Percentiles rank a stretch among this genome's conserved stretches.
Conservation (phyloP, 2,888 invertebrate genomes). For the Pegoplata infirma region DNA sequence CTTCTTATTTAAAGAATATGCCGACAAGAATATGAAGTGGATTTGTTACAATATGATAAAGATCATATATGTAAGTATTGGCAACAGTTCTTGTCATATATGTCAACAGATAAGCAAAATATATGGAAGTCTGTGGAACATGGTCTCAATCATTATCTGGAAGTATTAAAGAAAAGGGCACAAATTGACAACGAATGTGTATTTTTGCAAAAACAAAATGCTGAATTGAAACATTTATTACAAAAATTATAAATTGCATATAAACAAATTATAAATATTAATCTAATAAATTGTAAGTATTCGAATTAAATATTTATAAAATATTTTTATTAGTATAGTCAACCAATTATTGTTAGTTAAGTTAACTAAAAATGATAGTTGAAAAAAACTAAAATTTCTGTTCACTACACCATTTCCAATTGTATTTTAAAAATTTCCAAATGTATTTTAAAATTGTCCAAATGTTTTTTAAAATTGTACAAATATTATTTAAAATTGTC, state of each 20-base stretch:
- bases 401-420: too few species aligned
- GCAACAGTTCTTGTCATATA: slow-evolving; percentile 82
- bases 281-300: too few species aligned
- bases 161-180: slow-evolving; percentile 81
- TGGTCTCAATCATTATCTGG: slow-evolving; percentile 76
- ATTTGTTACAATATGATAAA: slow-evolving; percentile 68
- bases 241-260: slow-evolving; percentile 78
- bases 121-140: slow-evolving; percentile 82
- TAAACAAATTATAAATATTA: too few species aligned
- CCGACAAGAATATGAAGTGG: slow-evolving; percentile 47
- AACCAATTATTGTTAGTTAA: too few species aligned
- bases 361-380: too few species aligned
- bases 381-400: too few species aligned
- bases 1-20: not conserved
- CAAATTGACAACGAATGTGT: slow-evolving; percentile 83
- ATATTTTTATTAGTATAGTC: too few species aligned
- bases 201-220: slow-evolving; percentile 83
- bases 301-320: too few species aligned
- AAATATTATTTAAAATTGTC: too few species aligned
- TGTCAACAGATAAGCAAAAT: slow-evolving; percentile 82
- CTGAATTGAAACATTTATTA: slow-evolving; percentile 83
- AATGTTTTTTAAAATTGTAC: too few species aligned
- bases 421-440: too few species aligned
- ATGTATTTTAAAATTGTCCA: too few species aligned
- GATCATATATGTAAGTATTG: slow-evolving; percentile 84